Percentiles rank a stretch among this genome's conserved stretches.
Conservation (phyloP, 2,113 vertebrate genomes). For the Macrotus californicus region DNA sequence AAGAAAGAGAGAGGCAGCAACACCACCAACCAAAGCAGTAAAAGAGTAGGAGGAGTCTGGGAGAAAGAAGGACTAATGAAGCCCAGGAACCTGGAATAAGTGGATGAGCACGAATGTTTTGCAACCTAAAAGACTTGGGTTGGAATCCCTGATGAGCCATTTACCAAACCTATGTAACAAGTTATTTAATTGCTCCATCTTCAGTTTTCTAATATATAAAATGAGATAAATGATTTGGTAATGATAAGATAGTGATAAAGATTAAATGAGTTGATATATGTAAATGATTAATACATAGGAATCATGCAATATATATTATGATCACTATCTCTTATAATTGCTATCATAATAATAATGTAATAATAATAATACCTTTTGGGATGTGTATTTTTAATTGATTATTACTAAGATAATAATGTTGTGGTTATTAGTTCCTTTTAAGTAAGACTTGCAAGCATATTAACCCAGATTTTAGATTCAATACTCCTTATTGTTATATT, state of each 20-base stretch:
- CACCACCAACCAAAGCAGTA: neutral
- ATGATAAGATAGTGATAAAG: neutral
- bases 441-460: neutral
- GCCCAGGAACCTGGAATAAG: neutral
- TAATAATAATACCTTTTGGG: neutral
- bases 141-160: neutral
- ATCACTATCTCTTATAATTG: neutral
- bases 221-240: neutral
- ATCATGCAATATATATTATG: neutral
- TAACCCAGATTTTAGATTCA: neutral
- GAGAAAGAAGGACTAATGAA: neutral
- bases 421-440: neutral
- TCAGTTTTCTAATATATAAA: neutral
- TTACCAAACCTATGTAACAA: neutral
- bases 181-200: neutral
- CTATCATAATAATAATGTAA: neutral
- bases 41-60: neutral
- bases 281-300: neutral
- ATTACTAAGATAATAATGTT: neutral
- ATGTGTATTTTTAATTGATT: neutral
- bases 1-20: neutral
- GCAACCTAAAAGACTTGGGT: neutral
- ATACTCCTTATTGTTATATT: neutral
- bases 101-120: neutral
- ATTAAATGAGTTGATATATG: neutral